A percentile compares a stretch with the other conserved stretches of the same genome.
Conservation (phyloP, 2,888 invertebrate genomes). For the Thera britannica region DNA sequence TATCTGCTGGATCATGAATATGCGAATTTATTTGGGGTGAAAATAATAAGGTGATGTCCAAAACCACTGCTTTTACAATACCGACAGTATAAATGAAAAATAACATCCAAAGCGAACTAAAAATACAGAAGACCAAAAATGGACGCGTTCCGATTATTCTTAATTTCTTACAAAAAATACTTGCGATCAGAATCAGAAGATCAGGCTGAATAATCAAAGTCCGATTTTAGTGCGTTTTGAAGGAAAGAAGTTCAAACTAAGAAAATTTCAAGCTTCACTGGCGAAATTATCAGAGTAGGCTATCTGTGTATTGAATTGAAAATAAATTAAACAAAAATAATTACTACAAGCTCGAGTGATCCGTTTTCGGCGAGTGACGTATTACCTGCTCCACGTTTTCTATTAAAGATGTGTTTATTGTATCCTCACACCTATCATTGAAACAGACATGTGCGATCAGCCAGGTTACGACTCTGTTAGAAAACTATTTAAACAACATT, state of each 20-base stretch:
- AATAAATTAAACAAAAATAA: slow-evolving; percentile 39
- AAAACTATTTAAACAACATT: neutral
- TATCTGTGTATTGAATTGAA: slow-evolving; percentile 34
- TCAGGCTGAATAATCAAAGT: neutral
- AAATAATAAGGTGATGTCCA: too few species aligned
- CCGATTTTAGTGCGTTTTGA: neutral
- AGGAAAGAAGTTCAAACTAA: neutral
- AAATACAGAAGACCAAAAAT: neutral
- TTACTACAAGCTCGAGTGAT: slow-evolving; percentile 50
- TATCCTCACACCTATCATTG: neutral
- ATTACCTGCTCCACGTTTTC: slow-evolving; percentile 44
- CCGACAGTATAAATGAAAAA: too few species aligned
- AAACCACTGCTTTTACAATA: too few species aligned
- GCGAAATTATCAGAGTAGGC: slow-evolving; percentile 16
- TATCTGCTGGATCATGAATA: too few species aligned
- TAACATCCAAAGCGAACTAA: neutral
- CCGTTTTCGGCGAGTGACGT: slow-evolving; percentile 57
- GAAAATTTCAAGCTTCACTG: neutral
- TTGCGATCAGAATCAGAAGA: neutral
- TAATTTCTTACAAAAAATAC: neutral
- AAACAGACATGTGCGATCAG: too few species aligned
- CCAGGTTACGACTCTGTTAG: neutral
- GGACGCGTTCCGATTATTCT: too few species aligned
- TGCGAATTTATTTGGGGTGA: too few species aligned
- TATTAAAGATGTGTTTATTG: neutral